These are phyloP conservation scores for Engraulis encrasicolus DNA, from an alignment of 2,113 vertebrate species.

Conservation along the genomic window DNA sequence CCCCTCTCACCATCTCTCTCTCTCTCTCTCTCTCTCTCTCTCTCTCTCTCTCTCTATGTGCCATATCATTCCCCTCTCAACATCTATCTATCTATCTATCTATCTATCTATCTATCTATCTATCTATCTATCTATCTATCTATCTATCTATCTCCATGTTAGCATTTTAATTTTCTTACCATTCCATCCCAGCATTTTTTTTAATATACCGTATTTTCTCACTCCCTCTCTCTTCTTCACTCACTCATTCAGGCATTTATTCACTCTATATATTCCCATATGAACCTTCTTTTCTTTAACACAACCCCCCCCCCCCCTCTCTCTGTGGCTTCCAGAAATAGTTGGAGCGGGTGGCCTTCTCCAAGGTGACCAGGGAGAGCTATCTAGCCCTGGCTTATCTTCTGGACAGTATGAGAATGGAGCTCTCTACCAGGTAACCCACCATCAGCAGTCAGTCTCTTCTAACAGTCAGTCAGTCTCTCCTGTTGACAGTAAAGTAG, in stretches of 20 bases:
- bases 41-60: too few relatives aligned
- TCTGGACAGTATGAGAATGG: constrained; percentile 64
- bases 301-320: neutral
- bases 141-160: too few relatives aligned
- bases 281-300: constrained; percentile 19
- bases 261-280: neutral
- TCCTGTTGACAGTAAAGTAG: too few relatives aligned
- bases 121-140: constrained; percentile 36
- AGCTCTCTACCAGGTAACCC: constrained; percentile 72
- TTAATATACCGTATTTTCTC: too few relatives aligned
- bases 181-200: too few relatives aligned
- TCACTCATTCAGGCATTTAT: constrained; percentile 46
- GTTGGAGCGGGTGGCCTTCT: constrained; percentile 72
- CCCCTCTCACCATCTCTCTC: too few relatives aligned
- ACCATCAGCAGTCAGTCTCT: neutral
- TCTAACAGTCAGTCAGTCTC: too few relatives aligned
- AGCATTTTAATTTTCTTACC: too few relatives aligned
- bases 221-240: neutral
- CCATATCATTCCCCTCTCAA: too few relatives aligned
- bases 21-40: constrained; percentile 30
- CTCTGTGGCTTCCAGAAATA: constrained; percentile 66
- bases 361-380: constrained; percentile 71
- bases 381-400: constrained; percentile 71
- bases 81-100: too few relatives aligned
- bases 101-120: constrained; percentile 7